Evolutionary conservation across 2,113 vertebrate species (phyloP), one percentile per base, ranked within the genome.

Genomic region (Neodontobutis hainanensis): DNA sequence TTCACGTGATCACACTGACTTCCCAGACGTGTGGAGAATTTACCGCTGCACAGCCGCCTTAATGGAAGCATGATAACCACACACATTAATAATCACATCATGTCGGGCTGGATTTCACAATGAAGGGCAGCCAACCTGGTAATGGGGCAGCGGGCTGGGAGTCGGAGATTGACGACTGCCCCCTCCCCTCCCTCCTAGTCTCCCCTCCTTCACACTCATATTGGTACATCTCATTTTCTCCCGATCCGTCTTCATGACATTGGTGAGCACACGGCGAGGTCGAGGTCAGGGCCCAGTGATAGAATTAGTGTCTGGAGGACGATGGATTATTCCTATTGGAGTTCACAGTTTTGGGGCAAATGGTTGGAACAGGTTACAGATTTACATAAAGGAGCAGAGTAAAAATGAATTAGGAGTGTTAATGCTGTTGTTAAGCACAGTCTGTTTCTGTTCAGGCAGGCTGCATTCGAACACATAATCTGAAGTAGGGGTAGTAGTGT

Each of bases 161-260:
- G 38, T 3, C 19, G 15, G 52, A 51, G 70, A 75, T 42, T 79
- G 73, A 85, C 51, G 60, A 61, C 58, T 52, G 12, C 34, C 58
- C 62, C 59, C 32, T 38, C 50, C 56, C 61, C 19, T 19, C 70
- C 36, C 5, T 4, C 34, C 40, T 50, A 56, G 19, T 47, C 35
- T n/a, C 14, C 2, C 19, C 59, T 68, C 75, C 50, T 57, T 15
- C n/a, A n/a, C n/a, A n/a, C 42, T 35, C 60, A 70, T 55, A 57
- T 61, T 55, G 62, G 63, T 77, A 75, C 73, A 75, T 85, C 82
- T 81, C 72, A 82, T 85, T 81, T 80, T 77, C 64, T 66, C 55
- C 32, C 65, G 57, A 85, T 83, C 78, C 69, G 80, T 88, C 83
- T 75, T 49, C 0, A 38, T 73, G 86, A 83, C 86, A 81, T 64